Percentiles rank a stretch among this genome's conserved stretches.
Evolutionary conservation across 2,797 vertebrate species (phyloP).

Genomic region (Scolopax bukidnonensis): DNA sequence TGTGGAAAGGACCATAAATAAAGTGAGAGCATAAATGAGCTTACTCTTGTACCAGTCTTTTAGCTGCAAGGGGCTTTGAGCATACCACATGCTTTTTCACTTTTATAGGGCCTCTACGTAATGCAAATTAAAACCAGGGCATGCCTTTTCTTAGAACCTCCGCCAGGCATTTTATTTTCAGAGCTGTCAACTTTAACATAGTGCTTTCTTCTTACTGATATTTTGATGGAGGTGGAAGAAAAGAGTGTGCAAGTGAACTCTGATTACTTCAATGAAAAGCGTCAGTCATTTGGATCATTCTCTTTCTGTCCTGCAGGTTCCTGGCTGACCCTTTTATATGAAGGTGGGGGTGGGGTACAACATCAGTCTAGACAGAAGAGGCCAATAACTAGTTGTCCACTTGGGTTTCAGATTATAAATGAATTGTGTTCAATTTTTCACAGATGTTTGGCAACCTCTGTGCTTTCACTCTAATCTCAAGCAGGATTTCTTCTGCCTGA

Average conservation of each 20-base stretch:
- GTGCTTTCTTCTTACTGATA: neutral
- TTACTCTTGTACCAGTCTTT: neutral
- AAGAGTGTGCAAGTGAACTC: neutral
- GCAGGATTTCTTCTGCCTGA: conserved; percentile 38
- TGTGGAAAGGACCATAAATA: conserved; percentile 2
- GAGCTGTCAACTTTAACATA: conserved; percentile 39
- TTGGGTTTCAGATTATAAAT: conserved; percentile 48
- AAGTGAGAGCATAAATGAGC: conserved; percentile 1
- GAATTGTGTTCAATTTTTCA: conserved; percentile 47
- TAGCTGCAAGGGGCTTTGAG: neutral
- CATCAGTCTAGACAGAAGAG: conserved; percentile 66
- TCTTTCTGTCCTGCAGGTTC: conserved; percentile 29
- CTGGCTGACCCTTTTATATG: conserved; percentile 39
- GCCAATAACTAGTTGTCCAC: conserved; percentile 30
- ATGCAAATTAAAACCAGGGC: conserved; percentile 58
- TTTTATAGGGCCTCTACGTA: conserved; percentile 5
- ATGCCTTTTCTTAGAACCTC: conserved; percentile 35
- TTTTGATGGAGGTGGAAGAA: conserved; percentile 21
- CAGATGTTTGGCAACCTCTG: conserved; percentile 66
- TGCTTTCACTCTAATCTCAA: neutral
- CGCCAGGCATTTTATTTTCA: conserved; percentile 49
- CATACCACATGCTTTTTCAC: conserved; percentile 55
- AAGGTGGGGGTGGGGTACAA: neutral
- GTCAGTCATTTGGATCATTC: conserved; percentile 1
- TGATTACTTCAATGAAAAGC: neutral